Percentiles rank a stretch among this genome's conserved stretches.
Conservation (phyloP, 2,888 invertebrate genomes). For the Octonoba sinensis region DNA sequence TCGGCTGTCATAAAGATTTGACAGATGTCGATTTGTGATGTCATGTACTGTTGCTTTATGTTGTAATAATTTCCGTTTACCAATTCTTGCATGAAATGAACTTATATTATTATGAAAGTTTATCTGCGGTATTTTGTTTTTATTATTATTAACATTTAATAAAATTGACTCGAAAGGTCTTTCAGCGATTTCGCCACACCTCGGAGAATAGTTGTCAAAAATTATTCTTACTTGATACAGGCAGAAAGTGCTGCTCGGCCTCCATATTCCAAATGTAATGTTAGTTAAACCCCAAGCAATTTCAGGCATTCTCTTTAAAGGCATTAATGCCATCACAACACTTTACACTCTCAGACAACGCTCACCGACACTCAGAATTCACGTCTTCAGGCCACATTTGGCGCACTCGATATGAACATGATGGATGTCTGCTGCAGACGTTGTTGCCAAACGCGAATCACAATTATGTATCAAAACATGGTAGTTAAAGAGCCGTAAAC, state of each 20-base stretch:
- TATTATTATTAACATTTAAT: too few species aligned
- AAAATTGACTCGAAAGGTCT: too few species aligned
- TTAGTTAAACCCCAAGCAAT: conserved; percentile 62
- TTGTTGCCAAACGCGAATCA: conserved; percentile 17
- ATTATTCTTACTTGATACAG: conserved; percentile 52
- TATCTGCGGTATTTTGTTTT: too few species aligned
- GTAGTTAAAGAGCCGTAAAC: too few species aligned
- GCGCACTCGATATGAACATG: conserved; percentile 40
- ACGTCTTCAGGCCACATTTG: conserved; percentile 42
- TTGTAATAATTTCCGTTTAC: too few species aligned
- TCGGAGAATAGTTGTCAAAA: conserved; percentile 13
- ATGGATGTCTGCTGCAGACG: conserved; percentile 44
- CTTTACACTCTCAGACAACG: conserved; percentile 33
- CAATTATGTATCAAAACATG: not conserved
- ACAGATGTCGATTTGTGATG: conserved; percentile 6
- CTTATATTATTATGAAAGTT: too few species aligned
- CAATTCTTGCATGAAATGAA: too few species aligned
- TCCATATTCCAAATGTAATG: conserved; percentile 55
- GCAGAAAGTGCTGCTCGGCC: conserved; percentile 58
- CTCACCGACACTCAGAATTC: conserved; percentile 24
- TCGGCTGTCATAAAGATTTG: conserved; percentile 37
- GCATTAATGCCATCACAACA: conserved; percentile 63
- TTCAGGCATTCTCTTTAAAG: conserved; percentile 62
- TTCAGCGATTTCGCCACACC: conserved; percentile 54
- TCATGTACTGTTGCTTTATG: too few species aligned